Evolutionary conservation across 2,888 invertebrate species (phyloP), one percentile per base, ranked within the genome.

Genomic region (Uropetala carovei): DNA sequence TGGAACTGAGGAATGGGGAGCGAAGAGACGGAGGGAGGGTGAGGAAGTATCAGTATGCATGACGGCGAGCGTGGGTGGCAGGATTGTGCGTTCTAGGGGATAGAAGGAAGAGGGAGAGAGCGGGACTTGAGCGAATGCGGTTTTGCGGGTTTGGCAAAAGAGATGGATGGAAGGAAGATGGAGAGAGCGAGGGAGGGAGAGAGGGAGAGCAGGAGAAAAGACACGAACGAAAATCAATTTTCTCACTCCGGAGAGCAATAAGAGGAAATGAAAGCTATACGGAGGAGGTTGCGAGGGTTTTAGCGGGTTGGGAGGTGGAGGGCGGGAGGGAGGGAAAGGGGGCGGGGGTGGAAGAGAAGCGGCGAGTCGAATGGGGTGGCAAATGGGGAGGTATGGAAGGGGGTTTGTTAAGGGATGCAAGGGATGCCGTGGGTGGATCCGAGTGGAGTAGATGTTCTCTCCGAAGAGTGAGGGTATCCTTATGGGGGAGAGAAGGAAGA

Each of bases 161-260:
- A 22, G 22, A n/a, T n/a, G 58, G 5, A 10, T 4, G 30, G 82
- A 10, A 18, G 18, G 56, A 11, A 18, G 83, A 11, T 18, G 22
- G 82, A 18, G 83, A n/a, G 11, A 68, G 92, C 27, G 16, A 83
- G n/a, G 57, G 83, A 11, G 11, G 22, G 82, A 18, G 83, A n/a
- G 11, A 68, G 92, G 93, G 8, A 92, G 93, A 16, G 93, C 92
- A 22, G 92, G 92, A 27, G 92, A 92, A 13, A 18, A 43, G 22
- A 57, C 30, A 16, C 0, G 89, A 18, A 27, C 3, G 18, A 68
- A 59, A 92, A 92, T 75, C 92, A 92, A 92, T 92, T 92, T 92
- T 57, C 81, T 57, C 81, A 75, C 92, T n/a, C 58, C 57, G 81
- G 22, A 57, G 81, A 68, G 56, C 75, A 91, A 91, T 92, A 81